These are phyloP conservation scores for Nasua narica DNA, from an alignment of 2,797 vertebrate genomes.

Conservation along the genomic window DNA sequence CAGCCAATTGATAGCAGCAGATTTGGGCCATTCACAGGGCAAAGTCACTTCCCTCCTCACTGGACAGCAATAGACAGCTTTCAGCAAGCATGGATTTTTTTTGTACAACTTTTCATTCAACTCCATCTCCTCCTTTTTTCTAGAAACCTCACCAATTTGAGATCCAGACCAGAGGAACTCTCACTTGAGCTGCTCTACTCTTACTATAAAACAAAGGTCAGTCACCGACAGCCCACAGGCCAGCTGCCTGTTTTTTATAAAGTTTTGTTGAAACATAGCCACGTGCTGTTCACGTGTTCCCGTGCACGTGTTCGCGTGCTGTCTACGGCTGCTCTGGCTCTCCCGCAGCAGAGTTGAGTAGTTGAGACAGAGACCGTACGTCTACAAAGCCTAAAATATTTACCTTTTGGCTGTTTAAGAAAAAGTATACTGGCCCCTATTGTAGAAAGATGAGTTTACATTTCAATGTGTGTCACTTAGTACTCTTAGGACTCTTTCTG, in stretches of 20 bases:
- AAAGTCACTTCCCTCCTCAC: neutral
- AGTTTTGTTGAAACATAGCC: neutral
- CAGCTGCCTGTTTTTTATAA: neutral
- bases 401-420: neutral
- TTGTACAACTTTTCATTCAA: neutral
- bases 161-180: neutral
- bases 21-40: neutral
- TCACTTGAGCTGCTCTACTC: neutral
- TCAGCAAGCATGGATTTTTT: neutral
- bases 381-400: neutral
- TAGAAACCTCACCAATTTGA: neutral
- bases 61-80: neutral
- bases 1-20: neutral
- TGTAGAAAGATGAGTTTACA: neutral
- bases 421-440: neutral
- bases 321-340: neutral
- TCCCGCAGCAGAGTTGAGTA: neutral
- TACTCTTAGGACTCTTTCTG: neutral
- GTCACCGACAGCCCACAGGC: neutral
- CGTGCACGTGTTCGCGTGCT: neutral
- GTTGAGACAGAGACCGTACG: neutral
- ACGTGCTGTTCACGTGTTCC: no score
- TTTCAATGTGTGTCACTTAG: neutral
- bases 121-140: neutral
- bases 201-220: neutral